Percentiles rank a stretch among this genome's conserved stretches.
phyloP scores from a whole-genome alignment of 2,797 vertebrate genomes.

The Erethizon dorsatum region DNA sequence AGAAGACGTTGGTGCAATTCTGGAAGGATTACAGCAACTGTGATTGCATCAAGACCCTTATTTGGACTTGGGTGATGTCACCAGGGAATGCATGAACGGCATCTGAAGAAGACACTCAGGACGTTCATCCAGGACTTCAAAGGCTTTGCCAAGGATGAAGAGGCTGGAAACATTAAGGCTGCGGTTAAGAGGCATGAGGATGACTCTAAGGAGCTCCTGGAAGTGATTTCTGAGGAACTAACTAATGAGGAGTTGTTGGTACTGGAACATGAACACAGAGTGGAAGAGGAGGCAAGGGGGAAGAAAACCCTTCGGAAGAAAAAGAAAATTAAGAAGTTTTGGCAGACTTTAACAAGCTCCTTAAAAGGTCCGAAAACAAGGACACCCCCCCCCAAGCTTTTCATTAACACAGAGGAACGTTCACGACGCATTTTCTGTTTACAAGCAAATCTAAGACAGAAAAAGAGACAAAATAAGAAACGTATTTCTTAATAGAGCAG shows the following conservation, averaged over 20 bases:
- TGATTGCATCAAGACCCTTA: neutral
- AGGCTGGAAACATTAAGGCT: neutral
- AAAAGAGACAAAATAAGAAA: neutral
- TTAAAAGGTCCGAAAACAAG: neutral
- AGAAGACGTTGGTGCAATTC: neutral
- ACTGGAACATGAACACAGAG: neutral
- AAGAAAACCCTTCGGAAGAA: neutral
- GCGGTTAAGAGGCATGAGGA: neutral
- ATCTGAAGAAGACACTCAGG: neutral
- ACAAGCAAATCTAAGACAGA: neutral
- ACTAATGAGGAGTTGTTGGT: neutral
- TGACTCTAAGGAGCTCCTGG: neutral
- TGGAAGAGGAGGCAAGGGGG: neutral
- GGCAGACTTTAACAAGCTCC: neutral
- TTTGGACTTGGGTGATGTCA: neutral
- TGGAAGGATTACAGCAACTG: neutral
- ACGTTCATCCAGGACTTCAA: neutral
- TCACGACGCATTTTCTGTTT: neutral
- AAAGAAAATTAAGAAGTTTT: neutral
- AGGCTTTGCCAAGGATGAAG: neutral
- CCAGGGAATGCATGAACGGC: neutral
- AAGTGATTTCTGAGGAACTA: neutral
- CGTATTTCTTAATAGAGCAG: neutral
- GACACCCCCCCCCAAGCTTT: neutral
- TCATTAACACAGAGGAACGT: neutral